Evolutionary conservation across 2,888 invertebrate species (phyloP).

Genomic region (Galerucella calmariensis): DNA sequence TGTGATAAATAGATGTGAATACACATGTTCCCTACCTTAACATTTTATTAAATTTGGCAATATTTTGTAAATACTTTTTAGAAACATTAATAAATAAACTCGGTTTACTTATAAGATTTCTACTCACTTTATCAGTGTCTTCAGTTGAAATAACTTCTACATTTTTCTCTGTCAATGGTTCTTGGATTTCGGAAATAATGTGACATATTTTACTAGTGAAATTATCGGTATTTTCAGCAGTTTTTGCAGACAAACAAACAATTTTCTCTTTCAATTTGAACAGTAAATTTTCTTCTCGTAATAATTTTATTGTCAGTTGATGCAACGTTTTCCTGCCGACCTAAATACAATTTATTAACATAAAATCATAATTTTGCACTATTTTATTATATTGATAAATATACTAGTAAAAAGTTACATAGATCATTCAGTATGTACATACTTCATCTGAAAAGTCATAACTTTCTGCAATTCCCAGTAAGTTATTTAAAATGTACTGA

Average conservation of each 20-base stretch:
- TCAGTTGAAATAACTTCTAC: conserved; percentile 23
- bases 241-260: conserved; percentile 46
- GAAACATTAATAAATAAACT: no score
- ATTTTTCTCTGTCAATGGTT: conserved; percentile 47
- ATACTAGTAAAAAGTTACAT: no score
- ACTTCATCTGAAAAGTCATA: conserved; percentile 72
- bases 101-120: no score
- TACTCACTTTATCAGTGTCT: conserved; percentile 43
- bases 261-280: conserved; percentile 48
- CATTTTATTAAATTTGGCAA: no score
- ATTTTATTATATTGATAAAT: no score
- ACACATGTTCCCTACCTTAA: no score
- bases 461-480: conserved; percentile 67
- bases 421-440: conserved; percentile 51
- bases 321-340: conserved; percentile 50
- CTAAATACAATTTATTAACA: conserved; percentile 34
- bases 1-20: no score
- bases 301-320: conserved; percentile 41
- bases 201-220: conserved; percentile 52
- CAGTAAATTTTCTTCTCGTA: conserved; percentile 46
- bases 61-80: no score
- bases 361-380: no score
- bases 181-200: conserved; percentile 54
- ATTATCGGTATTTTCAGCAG: conserved; percentile 45
- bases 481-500: conserved; percentile 68